Base-by-base conservation (phyloP, 2,888 invertebrate genomes). In the Leptogaster cylindrica region DNA sequence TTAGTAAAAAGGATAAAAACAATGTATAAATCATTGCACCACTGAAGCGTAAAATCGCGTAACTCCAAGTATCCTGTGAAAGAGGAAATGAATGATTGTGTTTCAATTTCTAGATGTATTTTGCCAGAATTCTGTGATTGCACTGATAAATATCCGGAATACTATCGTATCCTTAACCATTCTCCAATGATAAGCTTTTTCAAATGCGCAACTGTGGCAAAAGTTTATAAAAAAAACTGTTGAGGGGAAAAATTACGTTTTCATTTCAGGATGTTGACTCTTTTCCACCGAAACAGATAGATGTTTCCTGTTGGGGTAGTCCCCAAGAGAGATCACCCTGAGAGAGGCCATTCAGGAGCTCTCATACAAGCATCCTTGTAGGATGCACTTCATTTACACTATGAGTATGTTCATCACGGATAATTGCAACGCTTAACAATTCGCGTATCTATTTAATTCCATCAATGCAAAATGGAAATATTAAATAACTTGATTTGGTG, bases 181-280 rank as follows among this genome's bases (percentile, higher is more conserved):
- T 5, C 14, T n/a, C 25, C 10, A n/a, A 16, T 0, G 4, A 27
- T 16, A 8, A 55, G 36, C 23, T 39, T 55, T 55, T 18, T 12
- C 6, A 20, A n/a, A 5, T 12, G 55, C 55, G 55, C 55, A 55
- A 8, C 36, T 20, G 23, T 7, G 7, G 20, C 12, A 16, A 20
- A 55, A 55, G 36, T 25, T 36, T 25, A 6, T 31, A 31, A 6
- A 31, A 31, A 31, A n/a, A 10, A 14, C 36, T 36, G n/a, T 55
- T 10, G 36, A 55, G 39, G 55, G 31, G 39, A 14, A n/a, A n/a
- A 31, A 67, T 67, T 67, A 67, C 67, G 46, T 18, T n/a, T 25
- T 14, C 39, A 5, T 67, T 20, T 33, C 16, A 10, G 1, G 20
- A 23, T 48, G 8, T 25, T 12, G 1, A 61, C 67, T 27, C 20